Conservation (phyloP, 2,113 vertebrate species). For the Nothoprocta perdicaria region DNA sequence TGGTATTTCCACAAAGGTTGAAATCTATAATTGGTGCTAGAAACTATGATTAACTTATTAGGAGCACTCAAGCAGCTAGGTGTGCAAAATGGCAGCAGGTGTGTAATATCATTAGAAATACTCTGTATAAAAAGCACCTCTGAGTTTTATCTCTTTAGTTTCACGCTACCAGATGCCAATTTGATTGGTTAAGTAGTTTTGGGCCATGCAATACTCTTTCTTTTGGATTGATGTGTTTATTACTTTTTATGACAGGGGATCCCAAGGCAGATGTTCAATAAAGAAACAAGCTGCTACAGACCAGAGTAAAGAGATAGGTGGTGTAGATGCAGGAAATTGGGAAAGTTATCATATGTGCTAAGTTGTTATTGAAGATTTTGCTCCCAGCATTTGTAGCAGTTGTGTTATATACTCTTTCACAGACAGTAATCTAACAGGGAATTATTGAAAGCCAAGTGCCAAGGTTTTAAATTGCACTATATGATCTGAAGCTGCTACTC, state of each 20-base stretch:
- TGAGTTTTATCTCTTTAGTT: slow-evolving; percentile 64
- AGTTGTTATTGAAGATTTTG: slow-evolving; percentile 82
- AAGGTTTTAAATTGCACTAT: slow-evolving; percentile 78
- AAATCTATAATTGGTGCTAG: slow-evolving; percentile 73
- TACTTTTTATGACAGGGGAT: slow-evolving; percentile 85
- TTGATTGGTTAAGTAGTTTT: slow-evolving; percentile 78
- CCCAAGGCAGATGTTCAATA: slow-evolving; percentile 87
- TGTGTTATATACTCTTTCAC: slow-evolving; percentile 79
- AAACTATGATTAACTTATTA: slow-evolving; percentile 76
- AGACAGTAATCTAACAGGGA: slow-evolving; percentile 79
- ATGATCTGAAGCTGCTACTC: slow-evolving; percentile 36
- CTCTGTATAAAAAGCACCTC: slow-evolving; percentile 51
- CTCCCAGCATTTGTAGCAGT: slow-evolving; percentile 82
- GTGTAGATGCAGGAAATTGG: slow-evolving; percentile 83
- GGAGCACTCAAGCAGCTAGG: slow-evolving; percentile 20
- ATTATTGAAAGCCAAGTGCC: slow-evolving; percentile 80
- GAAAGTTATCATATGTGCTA: slow-evolving; percentile 83
- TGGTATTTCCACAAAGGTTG: slow-evolving; percentile 66
- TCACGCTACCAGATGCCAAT: slow-evolving; percentile 77
- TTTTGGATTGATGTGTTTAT: slow-evolving; percentile 88
- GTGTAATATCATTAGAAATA: slow-evolving; percentile 50
- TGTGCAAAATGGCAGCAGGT: slow-evolving; percentile 44
- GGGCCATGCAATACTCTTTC: slow-evolving; percentile 71
- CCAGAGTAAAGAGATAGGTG: slow-evolving; percentile 75
- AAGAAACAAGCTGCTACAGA: slow-evolving; percentile 83